Base-by-base conservation (phyloP, 2,888 invertebrate species). In the Drosophila picticornis region DNA sequence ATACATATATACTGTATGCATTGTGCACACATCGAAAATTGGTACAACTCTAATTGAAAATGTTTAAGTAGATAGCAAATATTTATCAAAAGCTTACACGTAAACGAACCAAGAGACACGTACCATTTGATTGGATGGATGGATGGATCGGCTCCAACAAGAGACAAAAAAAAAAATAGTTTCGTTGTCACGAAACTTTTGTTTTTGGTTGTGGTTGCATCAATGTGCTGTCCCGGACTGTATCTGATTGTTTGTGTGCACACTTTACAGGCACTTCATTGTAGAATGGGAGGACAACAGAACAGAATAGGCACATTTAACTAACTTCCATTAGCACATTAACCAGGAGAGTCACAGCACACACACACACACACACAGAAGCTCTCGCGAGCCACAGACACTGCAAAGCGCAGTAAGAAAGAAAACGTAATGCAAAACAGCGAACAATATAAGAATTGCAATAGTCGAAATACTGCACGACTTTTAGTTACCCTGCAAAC, bases 31-130 rank as follows among this genome's bases (percentile, higher is more conserved):
- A 74, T 69, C 72, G 53, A 64, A 78, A 84, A 85, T 72, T 88
- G 88, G 81, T 85, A 85, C 88, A 85, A 76, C 84, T 85, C 87
- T 85, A 85, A 85, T 85, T 85, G 88, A 86, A 85, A 88, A 86
- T 85, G 85, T 85, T 86, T 74, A 86, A 83, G 84, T 59, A 81
- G 84, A 85, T 88, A 80, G 88, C 72, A 83, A 88, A 81, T 86
- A 81, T 86, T 88, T 88, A 85, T 85, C 84, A 69, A 70, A 79
- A 74, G 67, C 74, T 84, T 68, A 84, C 82, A 76, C 75, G 72
- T 62, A 64, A 81, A 71, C 65, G 80, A 60, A 55, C 57, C 70
- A 51, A 64, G 57, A 69, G 81, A 87, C 88, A 89, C 88, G 89
- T 87, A 76, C 56, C 64, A 61, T 67, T 89, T 87, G 84, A 89